A percentile compares a stretch with the other conserved stretches of the same genome.
Conservation (phyloP, 2,113 vertebrate genomes). For the Nannobrachium achirus region DNA sequence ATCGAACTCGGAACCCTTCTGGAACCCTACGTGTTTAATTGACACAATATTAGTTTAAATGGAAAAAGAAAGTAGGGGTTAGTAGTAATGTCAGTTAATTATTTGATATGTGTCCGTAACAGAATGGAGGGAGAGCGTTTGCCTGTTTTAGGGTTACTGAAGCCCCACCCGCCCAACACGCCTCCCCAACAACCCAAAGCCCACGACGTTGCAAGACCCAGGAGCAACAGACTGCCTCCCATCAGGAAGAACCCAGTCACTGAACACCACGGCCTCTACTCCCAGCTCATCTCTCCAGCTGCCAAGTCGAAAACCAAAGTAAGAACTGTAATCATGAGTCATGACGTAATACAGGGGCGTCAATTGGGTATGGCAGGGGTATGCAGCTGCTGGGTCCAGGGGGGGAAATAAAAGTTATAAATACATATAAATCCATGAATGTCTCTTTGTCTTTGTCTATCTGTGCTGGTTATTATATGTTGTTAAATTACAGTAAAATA, state of each 20-base stretch:
- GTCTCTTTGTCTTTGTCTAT: too few relatives aligned
- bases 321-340: conserved; percentile 43
- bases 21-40: too few relatives aligned
- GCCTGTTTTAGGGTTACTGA: conserved; percentile 7
- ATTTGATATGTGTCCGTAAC: neutral
- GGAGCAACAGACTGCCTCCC: conserved; percentile 23
- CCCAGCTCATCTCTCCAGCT: conserved; percentile 70
- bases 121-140: conserved; percentile 54
- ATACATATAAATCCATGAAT: too few relatives aligned
- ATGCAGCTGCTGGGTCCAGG: too few relatives aligned
- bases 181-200: conserved; percentile 23
- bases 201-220: conserved; percentile 12
- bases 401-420: too few relatives aligned
- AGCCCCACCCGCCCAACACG: conserved; percentile 53
- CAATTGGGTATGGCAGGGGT: too few relatives aligned
- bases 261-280: conserved; percentile 74
- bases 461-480: too few relatives aligned
- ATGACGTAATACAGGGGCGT: neutral
- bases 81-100: neutral
- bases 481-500: too few relatives aligned
- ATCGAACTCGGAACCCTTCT: too few relatives aligned
- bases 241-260: conserved; percentile 55
- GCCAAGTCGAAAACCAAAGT: conserved; percentile 69
- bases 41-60: neutral
- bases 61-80: neutral